Evolutionary conservation across 1,140 invertebrate species (phyloP), one percentile per base, ranked within the genome.

Genomic region (Drosophila baimaii): DNA sequence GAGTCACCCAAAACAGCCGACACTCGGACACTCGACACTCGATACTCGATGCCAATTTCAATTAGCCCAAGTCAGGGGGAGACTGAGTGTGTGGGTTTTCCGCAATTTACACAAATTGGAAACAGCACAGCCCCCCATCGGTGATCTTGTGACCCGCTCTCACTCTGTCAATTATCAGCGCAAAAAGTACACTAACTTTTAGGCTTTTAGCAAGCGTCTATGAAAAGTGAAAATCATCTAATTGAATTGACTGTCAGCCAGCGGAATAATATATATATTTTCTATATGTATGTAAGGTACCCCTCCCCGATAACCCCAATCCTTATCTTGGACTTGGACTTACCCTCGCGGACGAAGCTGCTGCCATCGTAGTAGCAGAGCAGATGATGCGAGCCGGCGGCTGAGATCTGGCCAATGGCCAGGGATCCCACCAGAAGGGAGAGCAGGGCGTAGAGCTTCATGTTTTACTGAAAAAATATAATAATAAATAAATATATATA

Each of bases 311-410:
- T 77, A 77, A 77, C 73, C 73, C 65, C 65, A 15, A 44, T 41
- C 8, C 59, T 74, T 57, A 77, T 66, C 62, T 35, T 19, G 10
- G 19, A 29, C 29, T 10, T 21, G 37, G 19, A 73, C 94, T 94
- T 92, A 95, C 95, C 95, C 93, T 95, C 94, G 77, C 95, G 93
- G 69, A 93, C 92, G 82, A 93, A 94, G 63, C 95, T 94, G 88
- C 92, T 94, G 91, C 94, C 95, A 85, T 95, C 94, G 83, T 95
- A 96, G 89, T 95, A 95, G 90, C 95, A 96, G 65, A 95, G 93
- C 17, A 95, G 93, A 92, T 95, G 95, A 56, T 91, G 71, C 1
- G 79, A 59, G 31, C 81, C 77, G n/a, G 91, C 77, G 35, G 71
- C 79, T 12, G 83, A 82, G 25, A 62, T 80, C 73, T 91, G 83